phyloP scores from a whole-genome alignment of 2,888 invertebrate genomes.

The Copidosoma aretas region DNA sequence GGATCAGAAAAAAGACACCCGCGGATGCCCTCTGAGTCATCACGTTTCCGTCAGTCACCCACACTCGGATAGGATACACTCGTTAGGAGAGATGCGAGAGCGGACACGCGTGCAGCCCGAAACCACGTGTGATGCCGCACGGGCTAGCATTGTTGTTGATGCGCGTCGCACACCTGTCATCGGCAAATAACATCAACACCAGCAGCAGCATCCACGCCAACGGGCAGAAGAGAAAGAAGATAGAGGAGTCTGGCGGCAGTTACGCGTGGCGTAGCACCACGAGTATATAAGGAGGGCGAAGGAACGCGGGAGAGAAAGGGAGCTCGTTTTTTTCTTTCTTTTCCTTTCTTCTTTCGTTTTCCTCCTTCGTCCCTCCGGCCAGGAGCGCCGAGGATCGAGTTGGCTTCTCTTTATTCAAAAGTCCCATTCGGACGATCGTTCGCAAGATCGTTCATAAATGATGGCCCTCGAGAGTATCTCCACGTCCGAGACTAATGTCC shows the following conservation, averaged over 20 bases:
- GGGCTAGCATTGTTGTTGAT: too few relatives aligned
- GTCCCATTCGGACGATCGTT: constrained; percentile 2
- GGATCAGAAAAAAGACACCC: too few relatives aligned
- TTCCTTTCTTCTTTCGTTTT: background rate
- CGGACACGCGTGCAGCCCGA: too few relatives aligned
- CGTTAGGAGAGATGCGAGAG: too few relatives aligned
- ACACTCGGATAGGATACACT: too few relatives aligned
- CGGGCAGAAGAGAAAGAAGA: background rate
- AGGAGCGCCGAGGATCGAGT: background rate
- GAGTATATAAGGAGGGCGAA: background rate
- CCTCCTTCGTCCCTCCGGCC: background rate
- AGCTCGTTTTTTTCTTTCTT: background rate
- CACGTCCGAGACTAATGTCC: constrained; percentile 61
- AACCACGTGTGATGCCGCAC: too few relatives aligned
- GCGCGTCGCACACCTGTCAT: too few relatives aligned
- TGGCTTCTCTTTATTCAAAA: background rate
- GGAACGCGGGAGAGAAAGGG: background rate
- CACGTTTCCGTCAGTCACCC: too few relatives aligned
- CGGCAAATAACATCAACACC: background rate
- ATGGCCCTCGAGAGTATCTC: constrained; percentile 63
- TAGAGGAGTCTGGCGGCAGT: background rate
- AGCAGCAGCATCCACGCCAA: background rate
- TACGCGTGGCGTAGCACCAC: too few relatives aligned
- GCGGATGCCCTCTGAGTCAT: too few relatives aligned
- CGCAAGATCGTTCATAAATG: constrained; percentile 40